A percentile compares a stretch with the other conserved stretches of the same genome.
These are phyloP conservation scores for Karalla daura DNA, from an alignment of 2,797 vertebrate species.

Conservation along the genomic window DNA sequence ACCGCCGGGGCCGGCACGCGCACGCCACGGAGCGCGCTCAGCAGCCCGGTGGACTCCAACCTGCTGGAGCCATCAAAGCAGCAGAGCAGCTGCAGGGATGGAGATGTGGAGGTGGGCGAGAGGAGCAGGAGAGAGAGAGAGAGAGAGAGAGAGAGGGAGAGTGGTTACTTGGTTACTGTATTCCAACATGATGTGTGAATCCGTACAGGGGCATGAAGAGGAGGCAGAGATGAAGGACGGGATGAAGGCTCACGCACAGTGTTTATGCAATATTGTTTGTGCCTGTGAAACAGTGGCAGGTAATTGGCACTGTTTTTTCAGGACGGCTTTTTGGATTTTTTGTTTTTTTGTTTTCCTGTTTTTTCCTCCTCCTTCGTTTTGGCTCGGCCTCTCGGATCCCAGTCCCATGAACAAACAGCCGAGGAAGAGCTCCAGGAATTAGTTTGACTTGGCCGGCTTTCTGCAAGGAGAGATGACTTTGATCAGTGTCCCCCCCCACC, in stretches of 20 bases:
- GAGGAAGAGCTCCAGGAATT: constrained; percentile 58
- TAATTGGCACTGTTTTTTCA: constrained; percentile 36
- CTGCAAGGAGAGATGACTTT: constrained; percentile 69
- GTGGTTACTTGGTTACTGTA: constrained; percentile 54
- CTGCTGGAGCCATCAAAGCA: constrained; percentile 68
- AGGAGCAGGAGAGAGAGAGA: constrained; percentile 43
- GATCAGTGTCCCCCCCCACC: constrained; percentile 67
- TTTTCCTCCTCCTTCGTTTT: too few relatives aligned
- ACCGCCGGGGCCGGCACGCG: constrained; percentile 29
- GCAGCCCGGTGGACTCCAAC: constrained; percentile 63
- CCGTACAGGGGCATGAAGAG: background rate
- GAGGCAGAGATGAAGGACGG: constrained; percentile 2
- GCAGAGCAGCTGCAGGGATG: constrained; percentile 63
- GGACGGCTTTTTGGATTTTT: constrained; percentile 2
- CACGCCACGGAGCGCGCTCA: constrained; percentile 54
- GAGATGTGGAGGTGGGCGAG: constrained; percentile 57
- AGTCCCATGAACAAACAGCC: constrained; percentile 44
- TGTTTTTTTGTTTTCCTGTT: constrained; percentile 1
- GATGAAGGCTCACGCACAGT: background rate
- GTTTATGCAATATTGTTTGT: constrained; percentile 38
- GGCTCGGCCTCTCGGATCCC: constrained; percentile 22
- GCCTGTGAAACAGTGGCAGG: constrained; percentile 37
- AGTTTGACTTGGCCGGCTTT: constrained; percentile 70
- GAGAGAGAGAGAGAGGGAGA: constrained; percentile 45
- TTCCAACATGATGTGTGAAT: constrained; percentile 17